Conservation (phyloP, 2,888 invertebrate species). For the Epistrophe grossulariae region DNA sequence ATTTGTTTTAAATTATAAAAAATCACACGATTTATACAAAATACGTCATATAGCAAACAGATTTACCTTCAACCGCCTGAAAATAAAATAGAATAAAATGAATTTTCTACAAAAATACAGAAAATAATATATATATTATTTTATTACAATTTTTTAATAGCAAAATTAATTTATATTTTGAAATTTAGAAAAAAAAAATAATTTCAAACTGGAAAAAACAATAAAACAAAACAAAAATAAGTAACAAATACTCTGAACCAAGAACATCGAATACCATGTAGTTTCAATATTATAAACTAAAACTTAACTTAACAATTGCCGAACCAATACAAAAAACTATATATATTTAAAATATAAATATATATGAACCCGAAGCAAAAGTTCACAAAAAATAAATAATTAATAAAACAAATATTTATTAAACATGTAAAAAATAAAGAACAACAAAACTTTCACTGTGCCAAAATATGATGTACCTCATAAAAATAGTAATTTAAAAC, state of each 20-base stretch:
- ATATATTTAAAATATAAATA: slow-evolving; percentile 4
- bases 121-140: slow-evolving; percentile 36
- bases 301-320: slow-evolving; percentile 70
- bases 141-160: slow-evolving; percentile 53
- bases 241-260: slow-evolving; percentile 71
- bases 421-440: slow-evolving; percentile 81
- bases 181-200: slow-evolving; percentile 62
- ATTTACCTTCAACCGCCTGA: slow-evolving; percentile 67
- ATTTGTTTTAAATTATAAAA: neutral
- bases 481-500: slow-evolving; percentile 81
- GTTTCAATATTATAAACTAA: slow-evolving; percentile 73
- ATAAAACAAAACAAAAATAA: slow-evolving; percentile 53
- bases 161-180: slow-evolving; percentile 43
- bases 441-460: slow-evolving; percentile 89
- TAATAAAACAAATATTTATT: slow-evolving; percentile 43
- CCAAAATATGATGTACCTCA: slow-evolving; percentile 92
- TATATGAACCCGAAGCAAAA: slow-evolving; percentile 42
- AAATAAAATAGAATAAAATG: slow-evolving; percentile 54
- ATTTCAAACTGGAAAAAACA: slow-evolving; percentile 60
- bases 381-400: slow-evolving; percentile 65
- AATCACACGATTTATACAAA: neutral
- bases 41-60: neutral
- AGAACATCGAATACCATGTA: slow-evolving; percentile 75
- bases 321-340: slow-evolving; percentile 71
- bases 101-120: slow-evolving; percentile 54